phyloP scores from a whole-genome alignment of 2,888 invertebrate genomes.

The Amphipyra tragopoginis region DNA sequence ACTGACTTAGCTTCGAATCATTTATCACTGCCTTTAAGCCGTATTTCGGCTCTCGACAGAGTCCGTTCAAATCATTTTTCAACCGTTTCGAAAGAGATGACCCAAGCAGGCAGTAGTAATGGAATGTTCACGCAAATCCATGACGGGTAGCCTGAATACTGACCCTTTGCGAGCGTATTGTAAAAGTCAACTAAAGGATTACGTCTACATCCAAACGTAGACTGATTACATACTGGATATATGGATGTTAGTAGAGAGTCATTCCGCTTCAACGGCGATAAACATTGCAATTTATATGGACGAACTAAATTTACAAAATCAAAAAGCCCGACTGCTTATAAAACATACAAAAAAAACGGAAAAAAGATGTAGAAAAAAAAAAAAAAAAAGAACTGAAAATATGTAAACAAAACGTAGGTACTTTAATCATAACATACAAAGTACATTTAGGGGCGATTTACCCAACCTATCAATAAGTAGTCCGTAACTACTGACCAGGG shows the following conservation, averaged over 20 bases:
- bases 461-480: no score
- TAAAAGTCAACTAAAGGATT: constrained; percentile 31
- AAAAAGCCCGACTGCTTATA: no score
- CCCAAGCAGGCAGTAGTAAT: constrained; percentile 30
- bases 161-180: constrained; percentile 23
- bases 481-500: no score
- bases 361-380: no score
- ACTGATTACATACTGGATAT: constrained; percentile 10
- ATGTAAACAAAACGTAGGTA: no score
- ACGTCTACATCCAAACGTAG: constrained; percentile 26
- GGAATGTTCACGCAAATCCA: constrained; percentile 27
- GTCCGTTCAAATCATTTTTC: constrained; percentile 30
- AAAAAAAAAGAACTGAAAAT: no score
- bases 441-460: no score
- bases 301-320: no score
- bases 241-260: no score
- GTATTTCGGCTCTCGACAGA: background rate
- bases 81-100: constrained; percentile 38
- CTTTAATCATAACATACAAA: no score
- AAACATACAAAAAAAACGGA: no score
- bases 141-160: constrained; percentile 4
- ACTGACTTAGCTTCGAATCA: background rate
- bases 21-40: constrained; percentile 26
- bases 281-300: no score
- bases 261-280: background rate